phyloP scores from a whole-genome alignment of 2,113 vertebrate species.

The Ahaetulla prasina region DNA sequence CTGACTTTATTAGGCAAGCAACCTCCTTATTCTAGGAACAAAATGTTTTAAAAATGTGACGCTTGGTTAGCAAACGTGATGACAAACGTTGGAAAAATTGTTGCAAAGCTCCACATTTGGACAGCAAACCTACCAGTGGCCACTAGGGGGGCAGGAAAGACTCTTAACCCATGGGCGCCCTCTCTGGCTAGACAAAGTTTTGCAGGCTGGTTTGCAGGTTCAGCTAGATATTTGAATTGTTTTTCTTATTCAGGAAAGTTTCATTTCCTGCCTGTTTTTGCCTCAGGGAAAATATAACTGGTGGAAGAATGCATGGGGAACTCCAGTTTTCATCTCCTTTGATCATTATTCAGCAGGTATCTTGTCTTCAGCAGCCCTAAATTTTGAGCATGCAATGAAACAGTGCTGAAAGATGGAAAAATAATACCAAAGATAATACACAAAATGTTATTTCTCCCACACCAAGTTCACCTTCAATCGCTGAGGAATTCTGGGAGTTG shows the following conservation, averaged over 20 bases:
- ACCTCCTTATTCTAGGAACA: neutral
- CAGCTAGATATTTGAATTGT: neutral
- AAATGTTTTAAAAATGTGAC: neutral
- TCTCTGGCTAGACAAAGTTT: neutral
- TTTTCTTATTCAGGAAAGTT: neutral
- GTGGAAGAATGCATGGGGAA: neutral
- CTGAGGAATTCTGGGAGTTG: neutral
- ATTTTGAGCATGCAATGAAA: neutral
- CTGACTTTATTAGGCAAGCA: neutral
- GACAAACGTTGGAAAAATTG: neutral
- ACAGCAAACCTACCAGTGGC: neutral
- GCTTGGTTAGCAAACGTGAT: neutral
- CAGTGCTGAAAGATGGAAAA: neutral
- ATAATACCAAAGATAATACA: neutral
- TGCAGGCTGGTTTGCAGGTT: neutral
- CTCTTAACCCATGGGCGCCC: neutral
- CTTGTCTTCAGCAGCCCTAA: neutral
- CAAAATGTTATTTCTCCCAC: neutral
- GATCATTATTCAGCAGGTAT: neutral
- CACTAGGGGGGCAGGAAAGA: neutral
- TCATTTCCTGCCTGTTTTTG: neutral
- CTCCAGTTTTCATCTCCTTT: neutral
- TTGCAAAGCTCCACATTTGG: neutral
- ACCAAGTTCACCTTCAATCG: neutral
- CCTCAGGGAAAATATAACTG: neutral